phyloP scores from a whole-genome alignment of 2,113 vertebrate species.

The Columba livia region DNA sequence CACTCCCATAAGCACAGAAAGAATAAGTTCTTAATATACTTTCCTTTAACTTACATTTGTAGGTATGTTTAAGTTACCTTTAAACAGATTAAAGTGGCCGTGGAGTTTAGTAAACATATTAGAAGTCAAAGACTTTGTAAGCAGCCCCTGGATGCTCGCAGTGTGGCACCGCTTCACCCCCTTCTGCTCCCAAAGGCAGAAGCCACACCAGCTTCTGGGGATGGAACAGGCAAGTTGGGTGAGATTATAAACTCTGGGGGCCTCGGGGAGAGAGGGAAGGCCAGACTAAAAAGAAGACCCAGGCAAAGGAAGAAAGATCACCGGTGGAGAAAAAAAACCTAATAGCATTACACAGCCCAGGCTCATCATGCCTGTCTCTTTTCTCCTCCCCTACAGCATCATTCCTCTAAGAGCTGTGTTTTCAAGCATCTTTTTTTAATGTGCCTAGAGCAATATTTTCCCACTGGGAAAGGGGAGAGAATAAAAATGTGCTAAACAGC shows the following conservation, averaged over 20 bases:
- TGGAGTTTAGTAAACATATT: neutral
- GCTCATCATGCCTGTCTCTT: neutral
- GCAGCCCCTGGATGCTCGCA: neutral
- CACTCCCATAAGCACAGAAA: neutral
- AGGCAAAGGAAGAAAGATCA: neutral
- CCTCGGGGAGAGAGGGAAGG: accelerated
- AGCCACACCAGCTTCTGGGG: neutral
- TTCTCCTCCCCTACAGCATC: neutral
- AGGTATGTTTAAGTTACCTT: neutral
- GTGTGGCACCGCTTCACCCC: accelerated
- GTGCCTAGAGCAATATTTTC: neutral
- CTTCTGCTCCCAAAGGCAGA: neutral
- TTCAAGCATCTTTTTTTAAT: neutral
- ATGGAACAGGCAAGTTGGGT: neutral
- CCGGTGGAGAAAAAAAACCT: neutral
- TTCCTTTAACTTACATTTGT: neutral
- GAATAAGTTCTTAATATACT: neutral
- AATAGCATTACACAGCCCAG: neutral
- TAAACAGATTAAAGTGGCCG: neutral
- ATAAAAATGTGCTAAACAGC: neutral
- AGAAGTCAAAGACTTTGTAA: neutral
- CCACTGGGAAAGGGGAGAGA: neutral
- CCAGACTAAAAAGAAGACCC: neutral
- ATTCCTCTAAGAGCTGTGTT: neutral
- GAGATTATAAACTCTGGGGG: neutral